Conservation (phyloP, 2,113 vertebrate genomes). For the Bubo bubo region DNA sequence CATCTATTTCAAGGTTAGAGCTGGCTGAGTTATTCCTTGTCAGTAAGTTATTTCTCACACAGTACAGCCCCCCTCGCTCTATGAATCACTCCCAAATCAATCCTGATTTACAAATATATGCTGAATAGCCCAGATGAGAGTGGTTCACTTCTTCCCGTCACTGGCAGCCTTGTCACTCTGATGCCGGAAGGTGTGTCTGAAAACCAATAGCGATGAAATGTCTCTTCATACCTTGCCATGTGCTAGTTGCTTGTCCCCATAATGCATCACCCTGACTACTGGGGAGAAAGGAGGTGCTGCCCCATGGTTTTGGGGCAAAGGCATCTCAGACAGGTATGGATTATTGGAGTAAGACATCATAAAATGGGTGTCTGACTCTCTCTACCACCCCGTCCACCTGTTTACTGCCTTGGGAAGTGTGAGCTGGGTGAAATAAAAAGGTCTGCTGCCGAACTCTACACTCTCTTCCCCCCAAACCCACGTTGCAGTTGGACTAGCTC, state of each 20-base stretch:
- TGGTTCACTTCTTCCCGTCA: neutral
- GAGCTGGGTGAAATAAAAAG: fast-evolving
- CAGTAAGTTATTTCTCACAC: neutral
- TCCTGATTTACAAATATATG: neutral
- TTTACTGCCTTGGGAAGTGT: neutral
- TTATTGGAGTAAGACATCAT: neutral
- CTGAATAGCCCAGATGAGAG: neutral
- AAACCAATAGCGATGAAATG: neutral
- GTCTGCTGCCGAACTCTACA: neutral
- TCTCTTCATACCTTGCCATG: neutral
- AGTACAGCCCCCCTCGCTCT: neutral
- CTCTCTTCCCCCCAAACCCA: neutral
- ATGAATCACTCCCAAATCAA: constrained; percentile 10
- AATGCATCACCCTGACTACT: neutral
- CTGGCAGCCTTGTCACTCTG: neutral
- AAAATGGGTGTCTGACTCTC: neutral
- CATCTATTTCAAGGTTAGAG: constrained; percentile 18
- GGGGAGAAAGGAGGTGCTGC: neutral
- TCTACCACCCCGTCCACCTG: fast-evolving
- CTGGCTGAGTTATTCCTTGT: neutral
- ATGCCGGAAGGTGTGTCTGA: neutral
- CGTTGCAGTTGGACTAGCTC: neutral
- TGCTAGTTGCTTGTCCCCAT: neutral
- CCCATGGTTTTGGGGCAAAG: neutral
- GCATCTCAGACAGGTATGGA: neutral